Evolutionary conservation across 1,140 invertebrate species (phyloP).

Genomic region (Pemphigus obesinymphae): DNA sequence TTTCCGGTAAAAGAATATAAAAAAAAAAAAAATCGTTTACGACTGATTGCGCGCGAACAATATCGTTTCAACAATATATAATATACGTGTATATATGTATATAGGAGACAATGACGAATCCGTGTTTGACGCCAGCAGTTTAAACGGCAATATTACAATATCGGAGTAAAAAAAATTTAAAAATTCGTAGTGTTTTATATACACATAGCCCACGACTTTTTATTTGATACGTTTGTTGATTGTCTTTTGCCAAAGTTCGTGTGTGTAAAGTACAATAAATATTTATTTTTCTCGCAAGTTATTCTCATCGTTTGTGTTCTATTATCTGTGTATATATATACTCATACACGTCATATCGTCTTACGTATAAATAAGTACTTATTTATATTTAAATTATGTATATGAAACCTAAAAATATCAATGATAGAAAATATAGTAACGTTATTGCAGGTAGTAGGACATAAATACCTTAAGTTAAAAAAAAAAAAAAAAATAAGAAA

Average conservation of each 20-base stretch:
- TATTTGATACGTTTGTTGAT: neutral
- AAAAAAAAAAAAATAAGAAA: too few relatives aligned
- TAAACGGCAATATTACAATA: neutral
- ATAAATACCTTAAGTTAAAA: too few relatives aligned
- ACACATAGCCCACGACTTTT: neutral
- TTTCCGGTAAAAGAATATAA: neutral
- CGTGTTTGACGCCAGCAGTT: neutral
- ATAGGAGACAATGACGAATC: neutral
- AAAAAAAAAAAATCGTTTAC: neutral
- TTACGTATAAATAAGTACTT: too few relatives aligned
- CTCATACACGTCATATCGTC: too few relatives aligned
- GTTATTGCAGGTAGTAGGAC: too few relatives aligned
- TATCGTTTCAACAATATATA: too few relatives aligned
- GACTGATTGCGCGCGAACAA: neutral
- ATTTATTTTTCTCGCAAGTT: neutral
- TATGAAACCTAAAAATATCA: too few relatives aligned
- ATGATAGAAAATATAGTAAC: too few relatives aligned
- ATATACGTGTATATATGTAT: too few relatives aligned
- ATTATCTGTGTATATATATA: too few relatives aligned
- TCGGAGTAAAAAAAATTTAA: neutral
- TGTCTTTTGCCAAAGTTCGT: neutral
- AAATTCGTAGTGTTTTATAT: neutral
- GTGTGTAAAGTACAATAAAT: neutral
- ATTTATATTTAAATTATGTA: too few relatives aligned
- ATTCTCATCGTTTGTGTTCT: too few relatives aligned